Conservation (phyloP, 1,140 invertebrate species). For the Caenorhabditis elegans region DNA sequence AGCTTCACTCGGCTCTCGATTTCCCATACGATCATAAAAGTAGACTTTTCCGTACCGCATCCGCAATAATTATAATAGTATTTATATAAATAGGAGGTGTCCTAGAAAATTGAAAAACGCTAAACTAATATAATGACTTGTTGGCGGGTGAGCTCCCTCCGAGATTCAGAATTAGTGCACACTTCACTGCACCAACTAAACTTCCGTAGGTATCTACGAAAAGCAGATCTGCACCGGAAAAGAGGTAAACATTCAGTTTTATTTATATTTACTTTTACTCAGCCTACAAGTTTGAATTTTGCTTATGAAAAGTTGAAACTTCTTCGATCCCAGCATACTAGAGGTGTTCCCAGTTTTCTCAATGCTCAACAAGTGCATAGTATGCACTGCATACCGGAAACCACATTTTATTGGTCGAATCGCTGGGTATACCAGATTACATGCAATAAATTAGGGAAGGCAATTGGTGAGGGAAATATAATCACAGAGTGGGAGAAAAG, state of each 20-base stretch:
- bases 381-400: too few species aligned
- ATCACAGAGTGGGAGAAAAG: not conserved
- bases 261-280: not conserved
- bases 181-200: not conserved
- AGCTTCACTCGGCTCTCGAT: constrained; percentile 39
- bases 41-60: constrained; percentile 47
- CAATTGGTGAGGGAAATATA: too few species aligned
- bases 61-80: not conserved
- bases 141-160: not conserved
- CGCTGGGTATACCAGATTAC: too few species aligned
- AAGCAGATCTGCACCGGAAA: not conserved
- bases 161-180: not conserved
- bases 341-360: too few species aligned
- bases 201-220: constrained; percentile 22
- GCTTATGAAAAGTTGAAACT: too few species aligned
- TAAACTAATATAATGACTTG: constrained; percentile 30
- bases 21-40: constrained; percentile 44
- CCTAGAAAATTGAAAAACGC: constrained; percentile 22
- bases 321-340: too few species aligned
- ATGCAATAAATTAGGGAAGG: too few species aligned
- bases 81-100: not conserved
- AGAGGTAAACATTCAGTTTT: too few species aligned
- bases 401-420: too few species aligned
- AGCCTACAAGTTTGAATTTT: too few species aligned
- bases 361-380: too few species aligned